Base-by-base conservation (phyloP, 2,113 vertebrate species). In the Steatornis caripensis region DNA sequence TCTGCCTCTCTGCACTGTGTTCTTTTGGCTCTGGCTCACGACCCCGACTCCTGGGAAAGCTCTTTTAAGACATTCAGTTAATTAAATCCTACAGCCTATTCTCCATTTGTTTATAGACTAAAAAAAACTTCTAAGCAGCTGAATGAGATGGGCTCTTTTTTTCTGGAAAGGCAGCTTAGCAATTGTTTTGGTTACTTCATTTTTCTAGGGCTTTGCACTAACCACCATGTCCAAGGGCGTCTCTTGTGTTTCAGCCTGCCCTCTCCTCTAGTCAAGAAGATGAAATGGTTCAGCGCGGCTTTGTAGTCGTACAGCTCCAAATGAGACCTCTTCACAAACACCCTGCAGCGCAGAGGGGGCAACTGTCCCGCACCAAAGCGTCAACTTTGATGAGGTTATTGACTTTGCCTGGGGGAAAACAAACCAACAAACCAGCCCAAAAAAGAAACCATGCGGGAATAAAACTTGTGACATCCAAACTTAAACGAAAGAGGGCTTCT, bases 151-250 rank as follows among this genome's bases (percentile, higher is more conserved):
- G 21, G 80, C 9, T 84, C 16, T 74, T 75, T 62, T 62, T 43
- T 51, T 53, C 54, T 62, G 53, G 37, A 54, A 23, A 71, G 48
- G 76, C 58, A 88, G 41, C 26, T 48, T 7, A 79, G 48, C 0
- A 0, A 18, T 24, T 36, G 58, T 30, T 90, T 80, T 60, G 20
- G 54, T 70, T 41, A 20, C 61, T 91, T 89, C 36, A 7, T 74
- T 84, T 79, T 78, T 49, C 61, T 22, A 39, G 37, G 43, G 51
- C 58, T 90, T 49, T 72, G 19, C 21, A 34, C n/a, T 49, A 70
- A 41, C 18, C n/a, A 15, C 0, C 3, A 0, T 30, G 82, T 39
- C 15, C 3, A 23, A 65, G 66, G 54, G 54, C 2, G 0, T 49
- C 49, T 53, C 74, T 76, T 4, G 10, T 34, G 11, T 41, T 79